Base-by-base conservation (phyloP, 1,140 invertebrate genomes). In the Apis cerana region DNA sequence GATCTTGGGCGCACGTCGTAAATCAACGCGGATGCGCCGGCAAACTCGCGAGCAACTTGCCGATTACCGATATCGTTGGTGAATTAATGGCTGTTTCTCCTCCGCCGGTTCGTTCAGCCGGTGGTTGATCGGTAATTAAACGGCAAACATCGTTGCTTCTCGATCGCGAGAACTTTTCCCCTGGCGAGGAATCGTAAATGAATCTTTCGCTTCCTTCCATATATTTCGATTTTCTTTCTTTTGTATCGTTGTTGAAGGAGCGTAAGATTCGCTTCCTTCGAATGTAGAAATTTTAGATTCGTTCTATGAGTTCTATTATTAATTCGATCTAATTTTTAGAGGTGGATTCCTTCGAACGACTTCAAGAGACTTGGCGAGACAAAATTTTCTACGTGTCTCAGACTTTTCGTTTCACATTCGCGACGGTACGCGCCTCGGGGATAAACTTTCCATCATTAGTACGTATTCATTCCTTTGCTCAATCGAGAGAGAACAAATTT, bases 11-110 rank as follows among this genome's bases (percentile, higher is more conserved):
- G 64, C 79, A 19, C 50, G 43, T 43, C 54, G 70, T 74, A 83
- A 85, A 86, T 87, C 85, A 77, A 83, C 77, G 58, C 33, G 27
- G 54, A 82, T 68, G 65, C 68, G 23, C 7, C 23, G 48, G 33
- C 33, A 56, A 70, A 71, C 54, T 71, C 33, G 70, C 59, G 27
- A 43, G 21, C 27, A 68, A 76, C 62, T 75, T 75, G n/a, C 17
- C 54, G 72, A 76, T 76, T 82, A 82, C 23, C 80, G 80, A 52
- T 68, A 74, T 50, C 2, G 61, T 27, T 19, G 61, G 12, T 58
- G 80, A 68, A 76, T 82, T 75, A 82, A 82, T 76, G 48, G 43
- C 19, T 17, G 54, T 59, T 71, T 23, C 56, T 33, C 33, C 33
- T 43, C 33, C 2, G 27, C 13, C 11, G 43, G 12, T 50, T 15